A percentile compares a stretch with the other conserved stretches of the same genome.
Evolutionary conservation across 2,888 invertebrate genomes (phyloP).

Genomic region (Conomelus anceps): DNA sequence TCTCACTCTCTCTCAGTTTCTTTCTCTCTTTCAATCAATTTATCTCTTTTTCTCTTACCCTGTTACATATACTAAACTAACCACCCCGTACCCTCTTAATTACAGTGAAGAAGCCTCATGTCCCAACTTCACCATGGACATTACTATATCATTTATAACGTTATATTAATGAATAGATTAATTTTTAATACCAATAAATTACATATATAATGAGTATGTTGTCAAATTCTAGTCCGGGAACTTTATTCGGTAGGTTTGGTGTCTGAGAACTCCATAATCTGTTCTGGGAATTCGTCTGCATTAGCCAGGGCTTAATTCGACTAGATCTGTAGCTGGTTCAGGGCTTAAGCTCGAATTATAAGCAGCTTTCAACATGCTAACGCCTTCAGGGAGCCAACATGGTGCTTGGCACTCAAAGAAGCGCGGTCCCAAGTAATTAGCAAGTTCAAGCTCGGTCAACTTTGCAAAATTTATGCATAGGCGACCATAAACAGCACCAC

Average conservation of each 20-base stretch:
- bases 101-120: too few species aligned
- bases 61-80: too few species aligned
- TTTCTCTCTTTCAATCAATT: too few species aligned
- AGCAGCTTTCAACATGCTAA: background rate
- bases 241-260: background rate
- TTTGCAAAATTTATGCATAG: background rate
- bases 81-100: too few species aligned
- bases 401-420: background rate
- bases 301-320: background rate
- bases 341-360: background rate
- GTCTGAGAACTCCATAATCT: background rate
- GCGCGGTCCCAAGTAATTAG: background rate
- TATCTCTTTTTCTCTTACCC: too few species aligned
- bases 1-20: too few species aligned
- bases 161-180: too few species aligned
- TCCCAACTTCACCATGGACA: too few species aligned
- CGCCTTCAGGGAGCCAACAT: background rate
- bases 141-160: too few species aligned
- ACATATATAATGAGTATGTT: background rate
- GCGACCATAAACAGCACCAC: background rate
- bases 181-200: too few species aligned
- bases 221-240: background rate
- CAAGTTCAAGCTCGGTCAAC: background rate
- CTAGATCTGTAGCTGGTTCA: background rate
- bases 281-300: background rate